phyloP scores from a whole-genome alignment of 2,888 invertebrate genomes.

The Drosophila glabriapex region DNA sequence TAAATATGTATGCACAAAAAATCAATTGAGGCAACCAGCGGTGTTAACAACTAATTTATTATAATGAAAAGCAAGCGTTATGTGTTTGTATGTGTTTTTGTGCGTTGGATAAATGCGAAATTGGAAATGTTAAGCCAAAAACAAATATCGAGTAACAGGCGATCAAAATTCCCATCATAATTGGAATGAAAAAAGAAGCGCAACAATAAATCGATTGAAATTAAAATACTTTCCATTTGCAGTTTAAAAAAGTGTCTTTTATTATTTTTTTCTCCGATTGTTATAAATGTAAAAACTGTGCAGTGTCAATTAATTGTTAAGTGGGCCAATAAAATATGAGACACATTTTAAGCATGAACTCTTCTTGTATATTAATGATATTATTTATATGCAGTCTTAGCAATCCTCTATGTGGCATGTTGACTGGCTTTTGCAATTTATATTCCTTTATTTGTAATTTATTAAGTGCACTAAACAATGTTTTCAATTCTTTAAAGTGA shows the following conservation, averaged over 20 bases:
- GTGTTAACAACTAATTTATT: constrained; percentile 62
- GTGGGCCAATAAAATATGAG: background rate
- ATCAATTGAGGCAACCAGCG: constrained; percentile 47
- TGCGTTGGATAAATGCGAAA: constrained; percentile 18
- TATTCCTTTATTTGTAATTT: background rate
- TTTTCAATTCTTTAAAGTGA: background rate
- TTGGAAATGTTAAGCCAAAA: constrained; percentile 3
- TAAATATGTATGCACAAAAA: constrained; percentile 60
- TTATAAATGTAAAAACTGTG: background rate
- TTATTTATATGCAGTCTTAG: background rate
- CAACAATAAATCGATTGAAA: background rate
- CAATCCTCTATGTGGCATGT: background rate
- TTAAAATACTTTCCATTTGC: background rate
- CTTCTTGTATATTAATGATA: background rate
- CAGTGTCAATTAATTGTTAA: background rate
- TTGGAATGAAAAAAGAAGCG: background rate
- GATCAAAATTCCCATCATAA: background rate
- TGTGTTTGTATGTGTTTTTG: constrained; percentile 16
- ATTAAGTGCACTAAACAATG: background rate
- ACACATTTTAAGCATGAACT: background rate
- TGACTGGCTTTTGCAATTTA: background rate
- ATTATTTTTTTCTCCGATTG: background rate
- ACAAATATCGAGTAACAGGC: constrained; percentile 10
- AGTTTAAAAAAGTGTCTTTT: background rate
- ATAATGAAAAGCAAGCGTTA: constrained; percentile 62